Evolutionary conservation across 92 coral and sea anemone species (phyloP), one percentile per base, ranked within the genome.

Genomic region (Siderastrea radians): DNA sequence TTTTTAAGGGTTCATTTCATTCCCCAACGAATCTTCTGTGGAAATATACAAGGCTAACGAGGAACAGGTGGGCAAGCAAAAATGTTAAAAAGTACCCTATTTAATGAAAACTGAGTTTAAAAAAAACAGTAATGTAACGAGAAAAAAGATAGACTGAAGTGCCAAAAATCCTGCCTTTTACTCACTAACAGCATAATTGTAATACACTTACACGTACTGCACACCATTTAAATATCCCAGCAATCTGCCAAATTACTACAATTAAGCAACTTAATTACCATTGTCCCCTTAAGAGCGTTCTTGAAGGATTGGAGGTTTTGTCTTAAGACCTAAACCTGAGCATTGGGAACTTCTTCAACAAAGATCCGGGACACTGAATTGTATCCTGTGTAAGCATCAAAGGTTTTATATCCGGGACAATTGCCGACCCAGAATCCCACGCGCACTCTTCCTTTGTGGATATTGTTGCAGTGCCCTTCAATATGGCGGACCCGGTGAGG

Each of bases 311-410:
- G 70, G 47, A 65, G 48, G 9, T 17, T 65, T 3, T 5, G 8
- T 65, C 3, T 65, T 1, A 12, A 19, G 5, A 17, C 47, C 17
- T 48, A 71, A 71, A 43, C 75, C 12, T 71, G 55, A 1, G 75
- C 53, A 46, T 47, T 71, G 13, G 75, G 75, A 71, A 71, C 52
- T 71, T 71, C 55, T 49, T 71, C 75, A 4, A 71, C 75, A 15
- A 71, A 49, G 75, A 71, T 71, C 75, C 75, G 75, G 75, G 75
- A 71, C 54, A 71, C 75, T 71, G 75, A 49, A 71, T 71, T 71
- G 3, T 2, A 46, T 1, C 75, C 75, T 71, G 75, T 71, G 75
- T 15, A 3, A 4, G 54, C 75, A 48, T 71, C 4, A 71, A 26
- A 53, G 11, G 11, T 15, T 6, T 54, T 19, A 14, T 13, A 3